Conservation (phyloP, 2,888 invertebrate genomes). For the Epirrhoe alternata region DNA sequence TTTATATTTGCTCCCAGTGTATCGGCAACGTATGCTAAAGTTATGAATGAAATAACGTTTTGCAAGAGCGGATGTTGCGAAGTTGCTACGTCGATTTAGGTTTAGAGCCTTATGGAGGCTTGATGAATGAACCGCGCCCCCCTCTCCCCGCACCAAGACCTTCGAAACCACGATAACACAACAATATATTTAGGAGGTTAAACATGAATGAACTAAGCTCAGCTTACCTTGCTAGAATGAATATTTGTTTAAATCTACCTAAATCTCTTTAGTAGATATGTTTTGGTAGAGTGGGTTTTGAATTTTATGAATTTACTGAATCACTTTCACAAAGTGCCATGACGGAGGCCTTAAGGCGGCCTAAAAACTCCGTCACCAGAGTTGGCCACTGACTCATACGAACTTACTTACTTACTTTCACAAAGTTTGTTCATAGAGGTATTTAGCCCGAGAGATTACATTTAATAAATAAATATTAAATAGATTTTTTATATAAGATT, state of each 20-base stretch:
- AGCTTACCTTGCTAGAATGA: slow-evolving; percentile 7
- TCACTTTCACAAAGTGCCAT: background rate
- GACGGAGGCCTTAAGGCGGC: no score
- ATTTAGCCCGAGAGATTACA: no score
- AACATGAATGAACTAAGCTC: slow-evolving; percentile 27
- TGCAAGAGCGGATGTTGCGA: slow-evolving; percentile 86
- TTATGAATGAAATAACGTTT: slow-evolving; percentile 85
- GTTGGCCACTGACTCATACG: no score
- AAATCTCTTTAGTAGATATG: background rate
- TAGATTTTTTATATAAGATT: no score
- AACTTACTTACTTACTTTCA: no score
- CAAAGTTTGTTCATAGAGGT: no score
- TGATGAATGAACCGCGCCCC: slow-evolving; percentile 78
- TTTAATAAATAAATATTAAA: no score
- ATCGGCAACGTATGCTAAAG: slow-evolving; percentile 62
- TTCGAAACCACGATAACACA: slow-evolving; percentile 40
- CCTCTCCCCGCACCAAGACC: slow-evolving; percentile 31
- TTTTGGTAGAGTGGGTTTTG: slow-evolving; percentile 3
- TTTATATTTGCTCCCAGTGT: slow-evolving; percentile 56
- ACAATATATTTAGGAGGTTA: slow-evolving; percentile 11
- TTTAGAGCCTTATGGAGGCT: slow-evolving; percentile 83
- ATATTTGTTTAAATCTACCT: background rate
- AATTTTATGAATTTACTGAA: slow-evolving; percentile 8
- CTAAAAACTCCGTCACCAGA: no score
- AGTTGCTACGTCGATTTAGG: slow-evolving; percentile 83